phyloP scores from a whole-genome alignment of 2,113 vertebrate species.

The Chelonoidis abingdonii region DNA sequence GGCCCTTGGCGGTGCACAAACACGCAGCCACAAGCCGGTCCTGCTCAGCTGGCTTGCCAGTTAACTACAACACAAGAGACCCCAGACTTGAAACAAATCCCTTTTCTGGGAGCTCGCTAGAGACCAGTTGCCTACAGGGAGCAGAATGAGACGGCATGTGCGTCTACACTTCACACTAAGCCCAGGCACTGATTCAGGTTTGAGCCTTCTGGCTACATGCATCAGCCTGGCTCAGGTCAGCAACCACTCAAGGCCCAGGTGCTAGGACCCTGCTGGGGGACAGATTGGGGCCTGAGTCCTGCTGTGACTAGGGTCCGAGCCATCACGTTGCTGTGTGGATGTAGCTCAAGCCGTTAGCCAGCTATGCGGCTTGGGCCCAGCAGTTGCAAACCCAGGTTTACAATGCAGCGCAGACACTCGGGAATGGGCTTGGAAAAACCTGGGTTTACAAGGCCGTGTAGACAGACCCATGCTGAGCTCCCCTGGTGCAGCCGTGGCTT shows the following conservation, averaged over 20 bases:
- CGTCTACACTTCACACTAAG: background rate
- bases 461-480: background rate
- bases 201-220: background rate
- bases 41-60: background rate
- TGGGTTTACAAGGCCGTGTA: background rate
- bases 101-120: background rate
- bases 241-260: background rate
- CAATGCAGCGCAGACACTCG: no score
- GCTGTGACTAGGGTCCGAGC: background rate
- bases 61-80: background rate
- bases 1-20: background rate
- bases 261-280: background rate
- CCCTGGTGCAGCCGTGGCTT: no score
- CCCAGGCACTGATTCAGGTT: background rate
- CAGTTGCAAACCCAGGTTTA: background rate
- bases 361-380: background rate
- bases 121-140: background rate
- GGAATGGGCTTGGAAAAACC: background rate
- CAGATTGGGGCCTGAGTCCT: no score
- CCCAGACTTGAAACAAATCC: background rate
- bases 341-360: background rate
- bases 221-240: background rate
- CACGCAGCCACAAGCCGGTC: background rate
- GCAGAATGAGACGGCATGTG: background rate
- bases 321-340: background rate